Base-by-base conservation (phyloP, 2,888 invertebrate genomes). In the Pachydiplax longipennis region DNA sequence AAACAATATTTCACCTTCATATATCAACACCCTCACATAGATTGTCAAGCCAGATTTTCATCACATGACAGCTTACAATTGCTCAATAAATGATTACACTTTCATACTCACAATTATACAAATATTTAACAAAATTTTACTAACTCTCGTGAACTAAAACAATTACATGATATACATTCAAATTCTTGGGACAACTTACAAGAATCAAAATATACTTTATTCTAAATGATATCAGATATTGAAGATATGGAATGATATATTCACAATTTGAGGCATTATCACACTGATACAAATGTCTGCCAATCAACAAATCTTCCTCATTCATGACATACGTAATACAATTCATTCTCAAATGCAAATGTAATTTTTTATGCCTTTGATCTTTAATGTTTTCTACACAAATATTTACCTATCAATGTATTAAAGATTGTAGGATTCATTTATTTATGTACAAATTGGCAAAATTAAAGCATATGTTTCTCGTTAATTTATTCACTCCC, bases 211-310 rank as follows among this genome's bases (percentile, higher is more conserved):
- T 87, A 87, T 87, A 65, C 37, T 61, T 87, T 37, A 37, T 35
- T 58, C 61, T 87, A 61, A 35, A 48, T 35, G 58, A 87, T 61
- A 58, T 61, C n/a, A 87, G 87, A 61, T 87, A 61, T 87, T 40
- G 83, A 58, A 87, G 65, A 87, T 87, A 87, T 87, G 87, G 87
- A 87, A 87, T 87, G 87, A 87, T 87, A 65, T 87, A 87, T 87
- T 87, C 87, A 87, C 87, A 87, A 22, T n/a, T 61, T 61, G 61
- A 37, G 37, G 37, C 87, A 61, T 61, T 61, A 65, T 61, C 87
- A 87, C 87, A 87, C 65, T 61, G 61, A 22, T 61, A 65, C 87
- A 87, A 61, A 65, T 61, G 58, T 35, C 48, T 58, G 83, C 58
- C 87, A 65, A 22, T 22, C 37, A 81, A 10, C 35, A 37, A 61